These are phyloP conservation scores for Spialia ferax DNA, from an alignment of 2,888 invertebrate species.

Conservation along the genomic window DNA sequence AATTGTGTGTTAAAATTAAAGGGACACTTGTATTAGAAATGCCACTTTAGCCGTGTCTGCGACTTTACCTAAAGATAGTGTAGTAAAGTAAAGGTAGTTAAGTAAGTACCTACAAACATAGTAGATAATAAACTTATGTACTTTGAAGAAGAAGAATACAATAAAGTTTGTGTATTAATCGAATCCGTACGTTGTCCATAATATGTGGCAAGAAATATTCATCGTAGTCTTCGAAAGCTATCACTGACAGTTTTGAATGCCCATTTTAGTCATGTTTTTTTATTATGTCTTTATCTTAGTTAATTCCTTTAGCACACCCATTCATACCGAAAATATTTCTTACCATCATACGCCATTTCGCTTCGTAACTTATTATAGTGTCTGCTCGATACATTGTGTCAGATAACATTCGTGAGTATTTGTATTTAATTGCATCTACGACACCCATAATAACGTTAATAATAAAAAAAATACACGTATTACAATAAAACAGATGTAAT, in stretches of 20 bases:
- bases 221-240: neutral
- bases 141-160: no score
- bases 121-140: no score
- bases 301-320: no score
- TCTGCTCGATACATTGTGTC: neutral
- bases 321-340: neutral
- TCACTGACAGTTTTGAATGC: no score
- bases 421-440: slow-evolving; percentile 47
- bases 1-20: no score
- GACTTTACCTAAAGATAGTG: no score
- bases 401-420: slow-evolving; percentile 28
- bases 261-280: no score
- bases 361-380: neutral
- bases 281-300: neutral
- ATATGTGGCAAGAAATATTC: neutral
- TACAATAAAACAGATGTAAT: slow-evolving; percentile 21
- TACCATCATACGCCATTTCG: neutral
- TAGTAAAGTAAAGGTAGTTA: no score
- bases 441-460: slow-evolving; percentile 49
- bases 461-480: slow-evolving; percentile 21
- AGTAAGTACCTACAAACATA: no score
- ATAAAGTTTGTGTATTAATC: slow-evolving; percentile 2
- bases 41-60: no score
- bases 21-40: no score
- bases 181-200: neutral